A percentile compares a stretch with the other conserved stretches of the same genome.
phyloP scores from a whole-genome alignment of 2,113 vertebrate genomes.

The Anarhynchus alexandrinus region DNA sequence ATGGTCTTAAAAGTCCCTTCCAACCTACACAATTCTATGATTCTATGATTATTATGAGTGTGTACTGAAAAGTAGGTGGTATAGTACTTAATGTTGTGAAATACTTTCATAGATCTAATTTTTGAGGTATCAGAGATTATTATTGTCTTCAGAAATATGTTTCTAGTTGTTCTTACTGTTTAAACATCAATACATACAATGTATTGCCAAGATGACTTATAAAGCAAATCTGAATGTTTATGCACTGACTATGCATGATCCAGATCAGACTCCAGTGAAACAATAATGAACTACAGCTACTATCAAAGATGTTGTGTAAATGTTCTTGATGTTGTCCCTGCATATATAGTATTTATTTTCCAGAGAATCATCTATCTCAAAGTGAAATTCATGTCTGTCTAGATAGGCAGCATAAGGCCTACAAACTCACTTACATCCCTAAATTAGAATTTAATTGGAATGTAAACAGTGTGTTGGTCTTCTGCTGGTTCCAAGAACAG shows the following conservation, averaged over 20 bases:
- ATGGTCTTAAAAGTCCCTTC: too few species aligned
- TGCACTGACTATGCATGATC: neutral
- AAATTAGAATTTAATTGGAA: neutral
- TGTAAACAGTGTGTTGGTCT: neutral
- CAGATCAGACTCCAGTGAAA: neutral
- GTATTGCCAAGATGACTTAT: neutral
- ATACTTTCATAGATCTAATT: neutral
- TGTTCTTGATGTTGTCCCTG: neutral
- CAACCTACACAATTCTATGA: too few species aligned
- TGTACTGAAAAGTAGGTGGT: neutral
- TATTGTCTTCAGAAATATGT: neutral
- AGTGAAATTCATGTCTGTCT: neutral
- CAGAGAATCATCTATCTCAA: neutral
- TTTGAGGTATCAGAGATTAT: neutral
- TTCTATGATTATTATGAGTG: neutral
- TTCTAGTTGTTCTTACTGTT: neutral
- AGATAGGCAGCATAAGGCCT: neutral
- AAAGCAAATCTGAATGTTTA: neutral
- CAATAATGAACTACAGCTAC: neutral
- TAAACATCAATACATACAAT: neutral
- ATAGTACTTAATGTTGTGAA: neutral
- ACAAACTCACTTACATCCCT: neutral
- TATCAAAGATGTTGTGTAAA: neutral
- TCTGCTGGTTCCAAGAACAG: neutral
- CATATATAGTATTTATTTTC: neutral